Percentiles rank a stretch among this genome's conserved stretches.
Evolutionary conservation across 2,888 invertebrate species (phyloP).

Genomic region (Caenorhabditis virilis): DNA sequence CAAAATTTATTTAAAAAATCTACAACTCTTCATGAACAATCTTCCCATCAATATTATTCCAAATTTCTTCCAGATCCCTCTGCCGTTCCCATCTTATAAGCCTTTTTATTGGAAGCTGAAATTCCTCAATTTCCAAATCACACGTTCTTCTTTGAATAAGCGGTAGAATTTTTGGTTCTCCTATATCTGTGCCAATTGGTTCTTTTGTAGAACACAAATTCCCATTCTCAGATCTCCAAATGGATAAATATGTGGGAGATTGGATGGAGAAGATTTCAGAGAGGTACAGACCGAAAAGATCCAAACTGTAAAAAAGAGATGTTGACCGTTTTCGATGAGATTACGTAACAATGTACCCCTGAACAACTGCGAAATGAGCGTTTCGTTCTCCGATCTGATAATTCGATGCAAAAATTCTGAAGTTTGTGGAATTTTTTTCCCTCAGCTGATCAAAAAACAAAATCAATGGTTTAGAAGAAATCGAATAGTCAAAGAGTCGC

Average conservation of each 20-base stretch:
- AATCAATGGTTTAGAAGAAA: constrained; percentile 15
- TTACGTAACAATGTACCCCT: constrained; percentile 10
- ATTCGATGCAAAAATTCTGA: constrained; percentile 21
- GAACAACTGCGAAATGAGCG: constrained; percentile 5
- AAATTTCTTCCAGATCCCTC: too few relatives aligned
- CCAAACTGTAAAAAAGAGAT: constrained; percentile 10
- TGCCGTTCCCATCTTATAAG: too few relatives aligned
- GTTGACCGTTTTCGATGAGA: neutral
- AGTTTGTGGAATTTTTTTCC: constrained; percentile 20
- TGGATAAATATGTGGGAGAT: neutral
- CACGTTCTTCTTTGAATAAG: too few relatives aligned
- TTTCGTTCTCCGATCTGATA: constrained; percentile 10
- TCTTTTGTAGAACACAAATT: neutral
- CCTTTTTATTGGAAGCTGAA: neutral
- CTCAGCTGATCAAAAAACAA: constrained; percentile 32
- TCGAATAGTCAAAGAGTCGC: constrained; percentile 5
- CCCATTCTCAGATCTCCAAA: neutral
- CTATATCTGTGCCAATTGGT: neutral
- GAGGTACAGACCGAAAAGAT: too few relatives aligned
- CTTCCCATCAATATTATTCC: too few relatives aligned
- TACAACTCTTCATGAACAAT: too few relatives aligned
- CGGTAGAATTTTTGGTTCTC: too few relatives aligned
- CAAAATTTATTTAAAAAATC: too few relatives aligned
- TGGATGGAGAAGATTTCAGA: too few relatives aligned
- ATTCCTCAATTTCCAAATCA: neutral